A percentile compares a stretch with the other conserved stretches of the same genome.
Conservation (phyloP, 2,888 invertebrate genomes). For the Portevinia maculata region DNA sequence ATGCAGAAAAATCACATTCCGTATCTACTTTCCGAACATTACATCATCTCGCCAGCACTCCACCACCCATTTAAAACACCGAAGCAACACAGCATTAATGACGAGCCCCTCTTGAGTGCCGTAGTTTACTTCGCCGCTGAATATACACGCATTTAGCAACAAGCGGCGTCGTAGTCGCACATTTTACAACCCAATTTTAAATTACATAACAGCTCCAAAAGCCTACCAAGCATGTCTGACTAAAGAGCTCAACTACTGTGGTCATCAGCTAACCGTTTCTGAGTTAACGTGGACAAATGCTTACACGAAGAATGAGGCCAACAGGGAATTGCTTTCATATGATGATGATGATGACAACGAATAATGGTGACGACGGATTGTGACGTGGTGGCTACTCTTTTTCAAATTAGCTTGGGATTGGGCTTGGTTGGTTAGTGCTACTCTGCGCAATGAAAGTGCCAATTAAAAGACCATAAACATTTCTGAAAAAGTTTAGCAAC, state of each 20-base stretch:
- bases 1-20: neutral
- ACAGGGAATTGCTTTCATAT: neutral
- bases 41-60: constrained; percentile 39
- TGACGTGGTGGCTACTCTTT: constrained; percentile 8
- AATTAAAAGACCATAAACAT: neutral
- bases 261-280: neutral
- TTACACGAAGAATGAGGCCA: constrained; percentile 46
- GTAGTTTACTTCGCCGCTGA: neutral
- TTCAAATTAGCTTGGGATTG: constrained; percentile 6
- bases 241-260: constrained; percentile 17
- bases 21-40: constrained; percentile 7
- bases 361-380: constrained; percentile 16
- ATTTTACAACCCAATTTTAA: constrained; percentile 56
- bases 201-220: constrained; percentile 60
- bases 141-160: constrained; percentile 4
- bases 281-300: constrained; percentile 28
- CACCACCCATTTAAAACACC: neutral
- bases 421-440: neutral
- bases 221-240: constrained; percentile 55
- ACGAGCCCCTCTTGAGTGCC: constrained; percentile 12
- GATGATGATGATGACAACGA: constrained; percentile 26
- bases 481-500: neutral
- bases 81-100: constrained; percentile 1
- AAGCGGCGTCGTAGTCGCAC: constrained; percentile 15
- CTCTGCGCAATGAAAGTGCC: neutral